These are phyloP conservation scores for Chionomys nivalis DNA, from an alignment of 2,113 vertebrate genomes.

Conservation along the genomic window DNA sequence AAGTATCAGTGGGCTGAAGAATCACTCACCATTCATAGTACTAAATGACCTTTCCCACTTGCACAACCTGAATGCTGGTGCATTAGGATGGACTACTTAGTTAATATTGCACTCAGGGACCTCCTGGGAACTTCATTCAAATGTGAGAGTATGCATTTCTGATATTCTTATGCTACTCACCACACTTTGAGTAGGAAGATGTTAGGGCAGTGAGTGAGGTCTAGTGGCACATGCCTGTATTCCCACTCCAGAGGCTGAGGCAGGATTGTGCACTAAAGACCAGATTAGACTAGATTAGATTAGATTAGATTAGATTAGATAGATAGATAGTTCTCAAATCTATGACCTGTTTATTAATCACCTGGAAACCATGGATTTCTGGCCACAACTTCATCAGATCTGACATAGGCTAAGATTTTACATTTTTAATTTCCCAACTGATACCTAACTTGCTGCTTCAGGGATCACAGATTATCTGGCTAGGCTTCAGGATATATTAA, in stretches of 20 bases:
- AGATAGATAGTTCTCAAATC: not conserved
- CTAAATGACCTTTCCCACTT: not conserved
- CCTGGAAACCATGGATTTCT: not conserved
- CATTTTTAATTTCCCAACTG: slow-evolving; percentile 15
- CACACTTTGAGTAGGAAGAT: not conserved
- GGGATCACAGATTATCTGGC: not conserved
- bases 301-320: not conserved
- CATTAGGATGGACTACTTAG: not conserved
- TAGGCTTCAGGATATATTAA: slow-evolving; percentile 1
- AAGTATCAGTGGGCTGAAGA: not conserved
- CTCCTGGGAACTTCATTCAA: not conserved
- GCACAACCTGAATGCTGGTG: not conserved
- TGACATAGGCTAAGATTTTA: not conserved
- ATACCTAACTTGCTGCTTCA: not conserved
- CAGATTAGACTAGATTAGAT: not conserved
- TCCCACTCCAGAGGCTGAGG: not conserved
- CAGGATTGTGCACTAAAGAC: not conserved
- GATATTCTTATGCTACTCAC: not conserved
- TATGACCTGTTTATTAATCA: not conserved
- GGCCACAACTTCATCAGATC: not conserved
- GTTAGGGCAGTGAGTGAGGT: not conserved
- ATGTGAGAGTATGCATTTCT: slow-evolving; percentile 9
- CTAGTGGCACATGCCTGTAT: not conserved
- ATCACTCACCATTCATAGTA: not conserved
- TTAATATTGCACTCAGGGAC: not conserved